Conservation (phyloP, 2,113 vertebrate species). For the Columba livia region DNA sequence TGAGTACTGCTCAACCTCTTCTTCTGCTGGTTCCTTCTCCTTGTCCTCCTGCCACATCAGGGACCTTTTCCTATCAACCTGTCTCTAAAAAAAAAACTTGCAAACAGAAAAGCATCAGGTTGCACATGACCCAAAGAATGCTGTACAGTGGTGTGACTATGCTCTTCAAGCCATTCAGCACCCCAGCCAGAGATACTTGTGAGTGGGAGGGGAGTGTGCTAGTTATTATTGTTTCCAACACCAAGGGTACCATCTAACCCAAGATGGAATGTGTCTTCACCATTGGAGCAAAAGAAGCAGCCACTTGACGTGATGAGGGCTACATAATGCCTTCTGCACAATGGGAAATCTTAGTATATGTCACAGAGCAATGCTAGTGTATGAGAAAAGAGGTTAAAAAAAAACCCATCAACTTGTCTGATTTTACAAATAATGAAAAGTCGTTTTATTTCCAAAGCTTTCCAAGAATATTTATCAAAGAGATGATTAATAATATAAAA, state of each 20-base stretch:
- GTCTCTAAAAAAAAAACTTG: not conserved
- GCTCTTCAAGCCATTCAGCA: not conserved
- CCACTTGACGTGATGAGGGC: rapidly evolving
- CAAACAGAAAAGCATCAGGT: not conserved
- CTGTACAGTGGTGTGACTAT: rapidly evolving
- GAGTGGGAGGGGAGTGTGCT: rapidly evolving
- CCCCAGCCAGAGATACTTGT: not conserved
- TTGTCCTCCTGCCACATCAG: not conserved
- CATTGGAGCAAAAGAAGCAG: not conserved
- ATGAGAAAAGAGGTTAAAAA: not conserved
- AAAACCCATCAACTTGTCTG: not conserved
- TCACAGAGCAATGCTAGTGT: not conserved
- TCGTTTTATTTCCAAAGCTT: not conserved
- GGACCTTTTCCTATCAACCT: not conserved
- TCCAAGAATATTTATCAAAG: not conserved
- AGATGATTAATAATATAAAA: not conserved
- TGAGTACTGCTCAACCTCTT: not conserved
- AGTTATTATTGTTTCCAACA: not conserved
- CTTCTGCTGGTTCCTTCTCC: not conserved
- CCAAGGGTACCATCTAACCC: not conserved
- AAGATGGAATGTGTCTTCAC: not conserved
- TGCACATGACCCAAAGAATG: not conserved
- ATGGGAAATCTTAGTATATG: not conserved
- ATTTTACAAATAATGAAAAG: not conserved
- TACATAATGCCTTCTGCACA: not conserved